Conservation (phyloP, 2,888 invertebrate species). For the Hypercompe scribonia region DNA sequence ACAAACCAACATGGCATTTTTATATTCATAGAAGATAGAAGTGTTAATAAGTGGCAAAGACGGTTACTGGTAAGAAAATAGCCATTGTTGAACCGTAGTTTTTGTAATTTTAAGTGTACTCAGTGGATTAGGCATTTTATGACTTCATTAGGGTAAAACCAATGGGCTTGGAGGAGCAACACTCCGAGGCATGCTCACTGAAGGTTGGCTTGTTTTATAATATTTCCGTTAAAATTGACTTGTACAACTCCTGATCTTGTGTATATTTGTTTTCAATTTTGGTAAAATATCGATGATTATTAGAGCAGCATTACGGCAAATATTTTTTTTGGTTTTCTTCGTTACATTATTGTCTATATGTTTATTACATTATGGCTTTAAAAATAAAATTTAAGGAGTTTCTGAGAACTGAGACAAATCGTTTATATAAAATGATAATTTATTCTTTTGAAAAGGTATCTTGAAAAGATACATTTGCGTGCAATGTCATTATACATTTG, state of each 20-base stretch:
- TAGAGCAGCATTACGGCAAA: not conserved
- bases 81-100: not conserved
- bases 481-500: not conserved
- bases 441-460: not conserved
- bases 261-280: not conserved
- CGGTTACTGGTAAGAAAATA: conserved; percentile 1
- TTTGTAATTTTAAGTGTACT: not conserved
- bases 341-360: too few species aligned
- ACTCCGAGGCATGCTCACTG: not conserved
- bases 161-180: not conserved
- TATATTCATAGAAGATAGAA: not conserved
- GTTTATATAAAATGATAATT: not conserved
- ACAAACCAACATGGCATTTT: not conserved
- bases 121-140: not conserved
- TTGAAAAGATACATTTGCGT: not conserved
- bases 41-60: not conserved
- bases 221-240: not conserved
- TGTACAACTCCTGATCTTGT: not conserved
- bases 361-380: not conserved
- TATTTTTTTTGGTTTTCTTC: too few species aligned
- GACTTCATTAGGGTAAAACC: not conserved
- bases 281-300: not conserved
- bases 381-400: not conserved
- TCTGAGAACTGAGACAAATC: not conserved
- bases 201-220: not conserved